Evolutionary conservation across 1,140 invertebrate species (phyloP).

Genomic region (Scaptomyza montana): DNA sequence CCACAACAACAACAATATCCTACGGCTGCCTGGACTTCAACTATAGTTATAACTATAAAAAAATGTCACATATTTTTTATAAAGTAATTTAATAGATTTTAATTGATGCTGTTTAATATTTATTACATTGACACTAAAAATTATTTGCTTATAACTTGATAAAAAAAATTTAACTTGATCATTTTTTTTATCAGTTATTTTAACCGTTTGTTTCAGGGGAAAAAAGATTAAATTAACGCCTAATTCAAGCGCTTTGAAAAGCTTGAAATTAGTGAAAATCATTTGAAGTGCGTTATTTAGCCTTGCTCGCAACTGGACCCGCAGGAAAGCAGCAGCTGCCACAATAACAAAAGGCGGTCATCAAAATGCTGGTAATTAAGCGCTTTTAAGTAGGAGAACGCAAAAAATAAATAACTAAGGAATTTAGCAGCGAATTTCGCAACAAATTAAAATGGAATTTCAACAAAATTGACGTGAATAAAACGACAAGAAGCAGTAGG

Average conservation of each 20-base stretch:
- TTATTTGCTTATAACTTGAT: not conserved
- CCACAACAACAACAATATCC: slow-evolving; percentile 23
- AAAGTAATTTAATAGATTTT: not conserved
- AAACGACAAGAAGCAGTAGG: not conserved
- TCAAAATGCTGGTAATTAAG: slow-evolving; percentile 78
- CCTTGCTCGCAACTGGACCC: slow-evolving; percentile 14
- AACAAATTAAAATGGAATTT: slow-evolving; percentile 79
- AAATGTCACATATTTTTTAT: slow-evolving; percentile 8
- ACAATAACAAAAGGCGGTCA: slow-evolving; percentile 26
- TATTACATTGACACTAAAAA: not conserved
- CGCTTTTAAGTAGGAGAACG: slow-evolving; percentile 48
- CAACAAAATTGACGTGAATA: slow-evolving; percentile 34
- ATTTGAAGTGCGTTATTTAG: slow-evolving; percentile 55
- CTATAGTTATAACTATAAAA: not conserved
- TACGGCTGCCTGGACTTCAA: slow-evolving; percentile 11
- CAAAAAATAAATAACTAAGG: slow-evolving; percentile 30
- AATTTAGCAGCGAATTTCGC: slow-evolving; percentile 48
- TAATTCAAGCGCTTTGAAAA: not conserved
- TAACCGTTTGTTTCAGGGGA: no score
- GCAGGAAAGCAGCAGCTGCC: slow-evolving; percentile 18
- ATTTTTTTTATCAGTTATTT: no score
- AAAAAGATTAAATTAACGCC: not conserved
- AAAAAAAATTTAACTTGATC: no score
- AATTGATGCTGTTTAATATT: not conserved
- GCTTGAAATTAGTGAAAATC: slow-evolving; percentile 61